Conservation (phyloP, 2,113 vertebrate genomes). For the Nycticryphes semicollaris region DNA sequence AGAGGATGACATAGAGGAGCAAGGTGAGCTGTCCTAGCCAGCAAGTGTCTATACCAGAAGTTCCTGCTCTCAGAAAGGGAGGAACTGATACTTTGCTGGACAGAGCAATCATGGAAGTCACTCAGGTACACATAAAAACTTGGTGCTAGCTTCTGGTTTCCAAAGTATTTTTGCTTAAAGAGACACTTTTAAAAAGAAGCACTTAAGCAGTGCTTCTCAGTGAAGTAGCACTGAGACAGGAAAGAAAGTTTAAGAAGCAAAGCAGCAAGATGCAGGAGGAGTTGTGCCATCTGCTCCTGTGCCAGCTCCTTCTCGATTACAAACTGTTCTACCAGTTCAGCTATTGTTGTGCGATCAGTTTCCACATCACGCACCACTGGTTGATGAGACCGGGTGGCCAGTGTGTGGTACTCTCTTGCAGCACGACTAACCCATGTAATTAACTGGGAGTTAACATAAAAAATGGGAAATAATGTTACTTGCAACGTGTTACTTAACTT, state of each 20-base stretch:
- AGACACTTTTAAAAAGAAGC: not conserved
- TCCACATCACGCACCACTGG: accelerated
- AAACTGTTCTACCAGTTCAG: not conserved
- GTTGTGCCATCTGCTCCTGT: not conserved
- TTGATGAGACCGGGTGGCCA: not conserved
- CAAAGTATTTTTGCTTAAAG: not conserved
- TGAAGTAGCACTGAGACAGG: not conserved
- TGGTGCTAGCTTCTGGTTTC: not conserved
- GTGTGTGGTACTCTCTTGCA: accelerated
- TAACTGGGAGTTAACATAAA: not conserved
- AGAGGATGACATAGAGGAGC: not conserved
- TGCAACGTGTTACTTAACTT: not conserved
- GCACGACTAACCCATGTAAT: accelerated
- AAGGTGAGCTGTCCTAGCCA: not conserved
- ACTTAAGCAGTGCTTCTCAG: not conserved
- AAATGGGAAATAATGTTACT: not conserved
- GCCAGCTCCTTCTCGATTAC: accelerated
- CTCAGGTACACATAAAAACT: not conserved
- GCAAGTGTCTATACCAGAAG: not conserved
- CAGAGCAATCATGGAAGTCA: not conserved
- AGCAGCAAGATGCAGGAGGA: not conserved
- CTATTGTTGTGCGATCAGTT: not conserved
- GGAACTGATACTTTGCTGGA: not conserved
- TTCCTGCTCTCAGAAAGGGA: not conserved
- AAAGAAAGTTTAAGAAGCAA: not conserved